Base-by-base conservation (phyloP, 2,113 vertebrate genomes). In the Psittacus erithacus region DNA sequence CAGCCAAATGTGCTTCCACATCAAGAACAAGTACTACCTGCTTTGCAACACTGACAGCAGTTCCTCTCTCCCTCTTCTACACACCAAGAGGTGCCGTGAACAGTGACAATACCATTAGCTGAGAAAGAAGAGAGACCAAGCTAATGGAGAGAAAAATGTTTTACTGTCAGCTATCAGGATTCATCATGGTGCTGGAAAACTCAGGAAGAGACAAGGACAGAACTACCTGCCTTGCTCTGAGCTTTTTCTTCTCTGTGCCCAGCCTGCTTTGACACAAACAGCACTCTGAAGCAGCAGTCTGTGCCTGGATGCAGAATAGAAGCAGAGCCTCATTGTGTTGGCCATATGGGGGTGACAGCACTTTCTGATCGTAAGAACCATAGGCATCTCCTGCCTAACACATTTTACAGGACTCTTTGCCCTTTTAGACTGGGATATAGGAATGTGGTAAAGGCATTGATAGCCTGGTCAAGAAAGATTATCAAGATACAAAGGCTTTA, bases 91-190 rank as follows among this genome's bases (percentile, higher is more conserved):
- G 28, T 73, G 65, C 46, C 17, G 33, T 5, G 24, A 75, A 60
- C 50, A 50, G 17, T 38, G 69, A 59, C 41, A 55, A 7, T 2
- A 5, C 16, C 50, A 47, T 76, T 25, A 82, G 39, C 62, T 44
- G 35, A 71, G 43, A 86, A 73, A 65, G 18, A 38, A 76, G 84
- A 63, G 53, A 47, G 33, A 50, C 43, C 19, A 93, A 82, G 39
- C 39, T 65, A 89, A 85, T 5, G 38, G 62, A 87, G 65, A 91
- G 52, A 86, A 91, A 87, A 93, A 71, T 25, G 47, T 65, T 50
- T 73, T 44, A 38, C 50, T 90, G 67, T 15, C 0, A 0, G 24
- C 47, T 41, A 71, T 50, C 24, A 47, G 81, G 65, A 76, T 27
- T 55, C 28, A 25, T 46, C 7, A 31, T 1, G 10, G 63, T 0